These are phyloP conservation scores for Hemibagrus guttatus DNA, from an alignment of 2,797 vertebrate species.

Conservation along the genomic window DNA sequence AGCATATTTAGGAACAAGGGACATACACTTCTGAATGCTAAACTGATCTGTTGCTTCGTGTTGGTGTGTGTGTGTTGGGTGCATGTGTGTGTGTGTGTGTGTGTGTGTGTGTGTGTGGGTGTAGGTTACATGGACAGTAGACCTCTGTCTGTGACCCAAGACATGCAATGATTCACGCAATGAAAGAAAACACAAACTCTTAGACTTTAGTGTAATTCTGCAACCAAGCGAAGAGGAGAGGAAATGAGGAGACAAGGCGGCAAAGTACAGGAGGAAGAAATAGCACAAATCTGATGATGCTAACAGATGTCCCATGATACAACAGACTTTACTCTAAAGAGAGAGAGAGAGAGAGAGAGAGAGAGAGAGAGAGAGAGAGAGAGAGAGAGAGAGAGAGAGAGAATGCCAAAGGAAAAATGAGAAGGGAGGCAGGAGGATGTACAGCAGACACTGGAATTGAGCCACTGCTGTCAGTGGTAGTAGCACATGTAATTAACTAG, in stretches of 20 bases:
- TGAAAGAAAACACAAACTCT: slow-evolving; percentile 66
- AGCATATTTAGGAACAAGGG: neutral
- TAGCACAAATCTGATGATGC: slow-evolving; percentile 40
- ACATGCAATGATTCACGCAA: slow-evolving; percentile 66
- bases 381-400: neutral
- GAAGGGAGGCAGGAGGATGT: slow-evolving; percentile 4
- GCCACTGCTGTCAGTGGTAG: slow-evolving; percentile 17
- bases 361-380: neutral
- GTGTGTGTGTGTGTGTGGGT: neutral
- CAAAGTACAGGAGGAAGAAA: slow-evolving; percentile 55
- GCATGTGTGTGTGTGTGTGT: slow-evolving; percentile 10
- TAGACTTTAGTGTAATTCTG: slow-evolving; percentile 67
- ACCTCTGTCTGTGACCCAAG: slow-evolving; percentile 67
- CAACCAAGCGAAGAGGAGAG: slow-evolving; percentile 70
- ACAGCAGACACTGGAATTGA: slow-evolving; percentile 37
- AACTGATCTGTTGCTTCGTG: neutral
- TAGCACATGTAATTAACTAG: slow-evolving; percentile 53
- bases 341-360: neutral
- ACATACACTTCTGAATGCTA: neutral
- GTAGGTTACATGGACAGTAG: slow-evolving; percentile 45
- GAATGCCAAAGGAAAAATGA: slow-evolving; percentile 45
- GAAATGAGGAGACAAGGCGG: slow-evolving; percentile 56
- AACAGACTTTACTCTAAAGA: neutral
- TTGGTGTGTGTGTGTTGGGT: neutral
- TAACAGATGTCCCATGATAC: slow-evolving; percentile 32